Percentiles rank a stretch among this genome's conserved stretches.
Evolutionary conservation across 2,797 vertebrate species (phyloP).

Genomic region (Adrianichthys oophorus): DNA sequence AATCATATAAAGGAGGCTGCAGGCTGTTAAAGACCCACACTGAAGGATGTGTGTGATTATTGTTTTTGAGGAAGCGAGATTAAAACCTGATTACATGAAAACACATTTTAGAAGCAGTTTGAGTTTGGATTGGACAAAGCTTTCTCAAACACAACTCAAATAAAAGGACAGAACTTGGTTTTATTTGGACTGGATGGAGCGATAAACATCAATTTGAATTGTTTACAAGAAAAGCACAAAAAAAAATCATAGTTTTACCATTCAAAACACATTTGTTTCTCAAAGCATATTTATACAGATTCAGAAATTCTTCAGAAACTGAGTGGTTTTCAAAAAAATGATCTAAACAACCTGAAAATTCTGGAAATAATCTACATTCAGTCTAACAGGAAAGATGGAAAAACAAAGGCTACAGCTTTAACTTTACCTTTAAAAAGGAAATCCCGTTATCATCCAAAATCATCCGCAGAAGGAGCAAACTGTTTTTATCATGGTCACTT

Average conservation of each 20-base stretch:
- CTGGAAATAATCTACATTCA: neutral
- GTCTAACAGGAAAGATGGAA: neutral
- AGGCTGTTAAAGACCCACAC: neutral
- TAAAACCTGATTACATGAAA: neutral
- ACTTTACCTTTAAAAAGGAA: neutral
- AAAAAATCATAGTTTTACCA: neutral
- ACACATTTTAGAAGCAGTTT: neutral
- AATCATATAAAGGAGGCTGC: neutral
- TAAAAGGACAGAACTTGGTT: slow-evolving; percentile 10
- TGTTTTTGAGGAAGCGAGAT: neutral
- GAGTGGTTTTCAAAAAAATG: neutral
- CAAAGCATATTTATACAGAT: too few species aligned
- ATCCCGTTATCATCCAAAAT: neutral
- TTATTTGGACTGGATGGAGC: slow-evolving; percentile 14
- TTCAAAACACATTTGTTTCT: neutral
- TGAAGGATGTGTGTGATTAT: too few species aligned
- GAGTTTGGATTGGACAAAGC: slow-evolving; percentile 23
- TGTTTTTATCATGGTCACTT: neutral
- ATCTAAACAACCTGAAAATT: neutral
- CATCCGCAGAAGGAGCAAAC: neutral
- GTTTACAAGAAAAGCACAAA: neutral
- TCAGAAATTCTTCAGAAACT: too few species aligned
- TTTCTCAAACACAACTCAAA: slow-evolving; percentile 18
- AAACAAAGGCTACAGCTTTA: neutral
- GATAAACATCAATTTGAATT: neutral